A percentile compares a stretch with the other conserved stretches of the same genome.
phyloP scores from a whole-genome alignment of 1,140 invertebrate genomes.

The Drosophila setifemur region DNA sequence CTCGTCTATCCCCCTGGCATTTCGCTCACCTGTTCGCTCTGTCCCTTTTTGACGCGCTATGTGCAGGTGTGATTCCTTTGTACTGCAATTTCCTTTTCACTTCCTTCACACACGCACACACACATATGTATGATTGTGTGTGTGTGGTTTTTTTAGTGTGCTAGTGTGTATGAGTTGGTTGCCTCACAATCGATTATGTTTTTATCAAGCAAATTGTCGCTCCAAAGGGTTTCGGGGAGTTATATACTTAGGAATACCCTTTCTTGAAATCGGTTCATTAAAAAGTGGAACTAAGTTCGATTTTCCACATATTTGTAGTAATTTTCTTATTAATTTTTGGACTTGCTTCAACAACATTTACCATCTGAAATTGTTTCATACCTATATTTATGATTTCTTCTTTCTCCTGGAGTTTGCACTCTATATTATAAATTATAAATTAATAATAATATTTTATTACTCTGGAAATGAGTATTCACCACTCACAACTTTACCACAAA shows the following conservation, averaged over 20 bases:
- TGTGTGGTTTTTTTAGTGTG: no score
- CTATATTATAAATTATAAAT: no score
- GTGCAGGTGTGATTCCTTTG: slow-evolving; percentile 15
- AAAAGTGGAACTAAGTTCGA: no score
- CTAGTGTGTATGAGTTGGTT: slow-evolving; percentile 3
- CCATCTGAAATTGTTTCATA: no score
- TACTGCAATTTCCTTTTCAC: slow-evolving; percentile 40
- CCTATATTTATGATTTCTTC: no score
- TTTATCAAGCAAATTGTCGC: slow-evolving; percentile 35
- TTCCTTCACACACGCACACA: slow-evolving; percentile 23
- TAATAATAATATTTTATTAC: no score
- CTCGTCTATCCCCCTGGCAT: not conserved
- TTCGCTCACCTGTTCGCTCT: not conserved
- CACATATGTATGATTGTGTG: not conserved
- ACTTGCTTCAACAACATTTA: no score
- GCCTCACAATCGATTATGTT: slow-evolving; percentile 33
- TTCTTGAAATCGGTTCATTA: no score
- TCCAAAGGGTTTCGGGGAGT: not conserved
- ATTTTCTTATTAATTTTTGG: no score
- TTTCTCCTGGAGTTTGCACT: no score
- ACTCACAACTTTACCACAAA: not conserved
- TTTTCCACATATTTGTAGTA: no score
- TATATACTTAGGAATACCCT: not conserved
- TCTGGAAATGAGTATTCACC: no score
- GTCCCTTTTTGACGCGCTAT: not conserved